phyloP scores from a whole-genome alignment of 2,113 vertebrate genomes.

The Macrotis lagotis region DNA sequence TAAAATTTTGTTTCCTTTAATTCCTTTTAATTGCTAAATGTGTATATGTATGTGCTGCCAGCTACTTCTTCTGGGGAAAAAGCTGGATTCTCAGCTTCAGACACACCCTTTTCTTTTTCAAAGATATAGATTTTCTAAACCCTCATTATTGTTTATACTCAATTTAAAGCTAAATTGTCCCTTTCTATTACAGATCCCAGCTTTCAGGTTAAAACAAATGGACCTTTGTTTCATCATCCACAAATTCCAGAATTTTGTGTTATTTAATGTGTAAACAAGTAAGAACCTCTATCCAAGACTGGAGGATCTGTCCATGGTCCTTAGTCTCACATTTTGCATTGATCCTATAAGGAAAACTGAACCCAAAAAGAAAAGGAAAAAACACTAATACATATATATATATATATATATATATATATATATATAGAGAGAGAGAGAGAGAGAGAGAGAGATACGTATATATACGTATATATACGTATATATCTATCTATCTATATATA shows the following conservation, averaged over 20 bases:
- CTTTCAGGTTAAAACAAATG: not conserved
- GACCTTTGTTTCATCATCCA: not conserved
- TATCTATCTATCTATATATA: too few relatives aligned
- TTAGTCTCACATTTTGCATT: not conserved
- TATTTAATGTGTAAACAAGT: not conserved
- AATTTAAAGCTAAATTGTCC: not conserved
- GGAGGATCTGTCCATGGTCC: not conserved
- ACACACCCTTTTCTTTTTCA: not conserved
- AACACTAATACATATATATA: too few relatives aligned
- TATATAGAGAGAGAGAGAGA: too few relatives aligned
- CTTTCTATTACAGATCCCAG: not conserved
- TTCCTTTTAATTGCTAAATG: conserved; percentile 43
- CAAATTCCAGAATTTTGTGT: not conserved
- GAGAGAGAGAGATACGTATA: too few relatives aligned
- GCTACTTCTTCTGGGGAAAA: conserved; percentile 17
- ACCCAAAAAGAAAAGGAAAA: too few relatives aligned
- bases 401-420: too few relatives aligned
- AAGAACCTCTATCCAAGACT: not conserved
- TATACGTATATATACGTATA: too few relatives aligned
- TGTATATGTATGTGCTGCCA: conserved; percentile 28
- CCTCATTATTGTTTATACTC: not conserved
- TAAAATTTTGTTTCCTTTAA: conserved; percentile 57
- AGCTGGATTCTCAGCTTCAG: not conserved
- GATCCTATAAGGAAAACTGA: too few relatives aligned
- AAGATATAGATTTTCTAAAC: not conserved